phyloP scores from a whole-genome alignment of 2,113 vertebrate species.

The Sturnira hondurensis region DNA sequence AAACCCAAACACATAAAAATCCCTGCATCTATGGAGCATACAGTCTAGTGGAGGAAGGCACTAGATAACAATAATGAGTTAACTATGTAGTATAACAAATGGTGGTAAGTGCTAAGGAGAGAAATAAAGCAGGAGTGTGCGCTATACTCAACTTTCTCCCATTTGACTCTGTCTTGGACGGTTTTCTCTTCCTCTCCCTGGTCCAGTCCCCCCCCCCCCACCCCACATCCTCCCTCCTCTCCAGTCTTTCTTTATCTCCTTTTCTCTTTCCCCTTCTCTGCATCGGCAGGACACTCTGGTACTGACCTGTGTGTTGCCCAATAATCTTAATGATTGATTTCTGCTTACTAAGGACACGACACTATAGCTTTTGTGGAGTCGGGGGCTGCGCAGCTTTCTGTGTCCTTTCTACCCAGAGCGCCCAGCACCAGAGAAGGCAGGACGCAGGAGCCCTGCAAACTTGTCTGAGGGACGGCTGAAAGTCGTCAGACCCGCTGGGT shows the following conservation, averaged over 20 bases:
- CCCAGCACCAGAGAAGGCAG: not conserved
- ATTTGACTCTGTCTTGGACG: not conserved
- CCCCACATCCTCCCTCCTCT: too few species aligned
- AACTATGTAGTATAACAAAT: not conserved
- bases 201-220: not conserved
- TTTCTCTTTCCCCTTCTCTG: not conserved
- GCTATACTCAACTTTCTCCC: not conserved
- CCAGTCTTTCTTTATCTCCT: not conserved
- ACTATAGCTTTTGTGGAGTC: not conserved
- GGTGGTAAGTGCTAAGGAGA: not conserved
- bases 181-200: not conserved
- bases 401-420: not conserved
- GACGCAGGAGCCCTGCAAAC: not conserved
- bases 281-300: not conserved
- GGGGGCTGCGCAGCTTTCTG: not conserved
- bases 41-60: not conserved
- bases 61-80: not conserved
- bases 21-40: not conserved
- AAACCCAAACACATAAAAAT: not conserved
- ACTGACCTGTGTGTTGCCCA: not conserved
- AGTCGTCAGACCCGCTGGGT: not conserved
- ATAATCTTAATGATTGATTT: not conserved
- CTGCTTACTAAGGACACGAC: not conserved
- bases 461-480: not conserved
- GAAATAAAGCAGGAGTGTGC: not conserved